Evolutionary conservation across 2,888 invertebrate species (phyloP), one percentile per base, ranked within the genome.

Genomic region (Rhagium mordax): DNA sequence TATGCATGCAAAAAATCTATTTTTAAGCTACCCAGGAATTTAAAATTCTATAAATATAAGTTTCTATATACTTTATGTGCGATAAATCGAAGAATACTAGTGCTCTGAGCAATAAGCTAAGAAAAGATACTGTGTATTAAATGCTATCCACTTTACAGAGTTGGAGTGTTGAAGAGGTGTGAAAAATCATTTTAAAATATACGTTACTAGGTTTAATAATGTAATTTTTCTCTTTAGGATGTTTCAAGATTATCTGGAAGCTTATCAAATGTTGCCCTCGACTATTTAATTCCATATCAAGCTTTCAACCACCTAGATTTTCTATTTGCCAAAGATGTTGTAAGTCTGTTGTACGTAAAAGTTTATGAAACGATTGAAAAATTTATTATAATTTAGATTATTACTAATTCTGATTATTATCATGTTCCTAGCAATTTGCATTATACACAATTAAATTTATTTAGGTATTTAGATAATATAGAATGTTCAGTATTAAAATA

Each of bases 251-350:
- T 93, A 62, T 88, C 89, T 41, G 84, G 85, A n/a, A 86, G 88
- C 70, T 83, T 94, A 49, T 87, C 88, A 4, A 91, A 83, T 71
- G 71, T 80, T 8, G 77, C 79, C 1, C 71, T 72, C n/a, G 76
- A 84, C 0, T 82, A 87, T 66, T 79, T 84, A 6, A 78, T 85
- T 18, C 75, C 79, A 5, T 74, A 74, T 24, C 60, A 79, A 20
- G 78, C 83, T 24, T 91, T 89, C 76, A 88, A 87, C 61, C 91
- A 91, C 76, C 77, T 89, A 18, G 91, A 91, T 76, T 90, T 89
- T 75, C 60, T 90, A 3, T 90, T 88, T 87, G 90, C 88, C 0
- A 88, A 82, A 16, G 87, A 90, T 75, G 87, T 86, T 0, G 83
- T 85, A 27, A 78, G 74, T 7, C 79, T 89, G 16, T 68, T 90